Evolutionary conservation across 2,113 vertebrate species (phyloP), one percentile per base, ranked within the genome.

Genomic region (Xyrauchen texanus): DNA sequence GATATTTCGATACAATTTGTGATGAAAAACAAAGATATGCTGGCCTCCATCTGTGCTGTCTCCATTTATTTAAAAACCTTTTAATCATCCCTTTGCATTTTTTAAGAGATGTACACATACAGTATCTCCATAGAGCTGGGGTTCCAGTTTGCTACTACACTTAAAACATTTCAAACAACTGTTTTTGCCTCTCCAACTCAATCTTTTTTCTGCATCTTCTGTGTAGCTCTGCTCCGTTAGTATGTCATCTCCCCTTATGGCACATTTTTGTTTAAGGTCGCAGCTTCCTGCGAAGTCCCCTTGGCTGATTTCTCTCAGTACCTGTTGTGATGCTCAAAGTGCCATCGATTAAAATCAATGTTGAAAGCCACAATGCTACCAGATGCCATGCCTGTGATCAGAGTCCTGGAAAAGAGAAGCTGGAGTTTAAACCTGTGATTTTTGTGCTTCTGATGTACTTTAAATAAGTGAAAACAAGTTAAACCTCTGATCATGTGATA

Each of bases 261-360:
- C 87, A 89, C 68, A 87, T 15, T 60, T 46, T 9, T 4, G 21
- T 10, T 68, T 16, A 15, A 45, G 46, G 16, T 67, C 0, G 6
- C 11, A 12, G 72, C 0, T 34, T 46, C 12, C 21, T n/a, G 55
- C 45, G 6, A 69, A n/a, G n/a, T n/a, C n/a, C n/a, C n/a, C n/a
- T 58, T 90, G 85, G 86, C 83, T 69, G 88, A 87, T 89, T 87
- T 86, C 7, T 3, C 80, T 98, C 91, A 98, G 88, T 98, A 98
- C 91, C 96, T 94, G 92, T 96, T 98, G 87, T 99, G 97, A 90
- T 98, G 96, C 88, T 99, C 97, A 82, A 96, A 97, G 90, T 98
- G 97, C 97, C 97, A 99, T 80, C 97, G 94, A 89, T 98, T 99
- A 92, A 99, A 98, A 92, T 99, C 97, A 84, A 99, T 98, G 91